Evolutionary conservation across 2,113 vertebrate species (phyloP).

Genomic region (Rutilus rutilus): DNA sequence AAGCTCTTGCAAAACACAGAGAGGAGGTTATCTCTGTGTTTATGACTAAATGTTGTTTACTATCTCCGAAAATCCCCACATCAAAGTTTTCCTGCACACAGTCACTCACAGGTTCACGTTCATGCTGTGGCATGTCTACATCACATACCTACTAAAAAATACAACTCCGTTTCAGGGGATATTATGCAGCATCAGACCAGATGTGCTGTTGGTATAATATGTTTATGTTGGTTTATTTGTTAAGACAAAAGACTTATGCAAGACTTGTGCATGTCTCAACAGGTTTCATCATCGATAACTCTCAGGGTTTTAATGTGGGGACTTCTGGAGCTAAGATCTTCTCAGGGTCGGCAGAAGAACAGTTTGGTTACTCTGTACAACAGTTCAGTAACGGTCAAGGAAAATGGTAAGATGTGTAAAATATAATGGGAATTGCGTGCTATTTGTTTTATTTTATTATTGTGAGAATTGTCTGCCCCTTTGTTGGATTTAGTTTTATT

Average conservation of each 20-base stretch:
- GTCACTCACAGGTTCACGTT: background rate
- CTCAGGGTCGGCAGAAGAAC: conserved; percentile 73
- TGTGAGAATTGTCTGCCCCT: too few species aligned
- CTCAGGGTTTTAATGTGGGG: conserved; percentile 81
- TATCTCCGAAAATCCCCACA: background rate
- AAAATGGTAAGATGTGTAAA: conserved; percentile 79
- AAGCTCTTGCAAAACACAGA: background rate
- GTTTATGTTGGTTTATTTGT: background rate
- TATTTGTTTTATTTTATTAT: too few species aligned
- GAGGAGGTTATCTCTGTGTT: background rate
- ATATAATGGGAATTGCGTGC: background rate
- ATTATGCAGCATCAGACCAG: background rate
- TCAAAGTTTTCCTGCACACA: conserved; percentile 23
- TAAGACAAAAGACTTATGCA: background rate
- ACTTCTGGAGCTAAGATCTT: conserved; percentile 79
- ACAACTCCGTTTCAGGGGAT: background rate
- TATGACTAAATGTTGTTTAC: conserved; percentile 24
- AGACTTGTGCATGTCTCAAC: conserved; percentile 39
- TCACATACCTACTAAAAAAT: background rate
- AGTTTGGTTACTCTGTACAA: conserved; percentile 84
- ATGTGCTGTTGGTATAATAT: background rate
- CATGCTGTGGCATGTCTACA: background rate
- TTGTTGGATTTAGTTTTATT: background rate
- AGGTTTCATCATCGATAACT: conserved; percentile 71
- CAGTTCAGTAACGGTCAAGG: conserved; percentile 79